phyloP scores from a whole-genome alignment of 2,113 vertebrate genomes.

The Boleophthalmus pectinirostris region DNA sequence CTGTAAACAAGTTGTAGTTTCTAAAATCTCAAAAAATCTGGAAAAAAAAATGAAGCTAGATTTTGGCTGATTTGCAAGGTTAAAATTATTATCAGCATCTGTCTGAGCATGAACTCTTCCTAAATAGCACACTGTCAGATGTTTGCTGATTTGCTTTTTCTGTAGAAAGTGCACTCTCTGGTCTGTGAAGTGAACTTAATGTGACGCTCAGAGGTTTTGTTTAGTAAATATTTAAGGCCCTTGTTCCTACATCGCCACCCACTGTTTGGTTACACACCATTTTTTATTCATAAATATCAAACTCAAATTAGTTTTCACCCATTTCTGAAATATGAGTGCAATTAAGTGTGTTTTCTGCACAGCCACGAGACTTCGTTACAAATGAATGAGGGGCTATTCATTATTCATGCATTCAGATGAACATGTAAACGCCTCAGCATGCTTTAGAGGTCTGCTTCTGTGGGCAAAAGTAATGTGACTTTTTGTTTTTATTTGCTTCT shows the following conservation, averaged over 20 bases:
- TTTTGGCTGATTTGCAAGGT: too few species aligned
- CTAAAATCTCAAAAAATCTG: too few species aligned
- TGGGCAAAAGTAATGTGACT: constrained; percentile 6
- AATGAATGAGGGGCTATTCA: constrained; percentile 71
- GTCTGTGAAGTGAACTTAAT: constrained; percentile 48
- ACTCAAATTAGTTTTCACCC: constrained; percentile 73
- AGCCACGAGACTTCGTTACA: constrained; percentile 62
- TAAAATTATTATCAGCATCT: background rate
- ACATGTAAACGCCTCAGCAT: constrained; percentile 66
- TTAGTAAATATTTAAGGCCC: constrained; percentile 75
- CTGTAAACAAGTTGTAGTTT: too few species aligned
- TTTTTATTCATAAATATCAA: constrained; percentile 81
- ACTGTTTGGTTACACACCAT: constrained; percentile 72
- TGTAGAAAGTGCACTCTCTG: constrained; percentile 14
- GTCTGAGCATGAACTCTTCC: background rate
- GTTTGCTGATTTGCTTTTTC: background rate
- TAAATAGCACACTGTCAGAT: background rate
- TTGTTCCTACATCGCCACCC: constrained; percentile 72
- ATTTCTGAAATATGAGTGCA: constrained; percentile 77
- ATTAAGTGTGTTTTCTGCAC: constrained; percentile 70
- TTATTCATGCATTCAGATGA: constrained; percentile 75
- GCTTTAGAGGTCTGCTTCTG: constrained; percentile 51
- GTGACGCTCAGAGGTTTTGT: constrained; percentile 45
- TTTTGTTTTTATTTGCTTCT: too few species aligned
- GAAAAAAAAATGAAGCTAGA: too few species aligned